Conservation (phyloP, 2,888 invertebrate genomes). For the Caenorhabditis angaria region DNA sequence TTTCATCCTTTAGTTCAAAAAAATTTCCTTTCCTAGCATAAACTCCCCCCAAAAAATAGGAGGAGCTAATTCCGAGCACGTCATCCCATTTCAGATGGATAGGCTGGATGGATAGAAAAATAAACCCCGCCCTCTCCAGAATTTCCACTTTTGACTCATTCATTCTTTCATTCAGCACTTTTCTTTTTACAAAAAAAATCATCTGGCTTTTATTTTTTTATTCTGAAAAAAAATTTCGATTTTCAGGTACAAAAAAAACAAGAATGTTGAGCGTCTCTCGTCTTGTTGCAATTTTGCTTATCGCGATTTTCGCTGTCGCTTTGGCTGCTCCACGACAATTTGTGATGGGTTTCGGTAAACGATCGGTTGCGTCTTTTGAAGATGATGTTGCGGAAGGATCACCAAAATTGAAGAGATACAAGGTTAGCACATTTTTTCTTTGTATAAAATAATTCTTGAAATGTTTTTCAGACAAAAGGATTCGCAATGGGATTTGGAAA, state of each 20-base stretch:
- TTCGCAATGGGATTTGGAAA: conserved; percentile 60
- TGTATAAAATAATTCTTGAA: neutral
- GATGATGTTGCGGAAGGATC: conserved; percentile 28
- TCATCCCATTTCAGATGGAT: too few species aligned
- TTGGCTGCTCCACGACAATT: conserved; percentile 46
- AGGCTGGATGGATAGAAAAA: too few species aligned
- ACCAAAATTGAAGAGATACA: conserved; percentile 36
- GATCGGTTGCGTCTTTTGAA: conserved; percentile 16
- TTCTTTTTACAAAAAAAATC: neutral
- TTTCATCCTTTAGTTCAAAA: too few species aligned
- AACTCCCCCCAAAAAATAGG: too few species aligned
- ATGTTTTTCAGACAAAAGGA: conserved; percentile 23
- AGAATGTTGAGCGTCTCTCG: conserved; percentile 50
- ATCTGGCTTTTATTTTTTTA: conserved; percentile 3
- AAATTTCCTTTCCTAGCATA: too few species aligned
- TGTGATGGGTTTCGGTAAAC: conserved; percentile 52
- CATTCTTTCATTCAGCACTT: neutral
- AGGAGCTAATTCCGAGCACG: too few species aligned
- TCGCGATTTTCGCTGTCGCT: conserved; percentile 35
- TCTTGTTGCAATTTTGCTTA: conserved; percentile 39
- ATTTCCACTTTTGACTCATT: neutral
- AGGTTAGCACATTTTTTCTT: conserved; percentile 6
- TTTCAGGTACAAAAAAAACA: conserved; percentile 9
- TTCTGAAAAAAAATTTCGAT: neutral
- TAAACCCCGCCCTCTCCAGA: too few species aligned